Evolutionary conservation across 2,797 vertebrate species (phyloP).

Genomic region (Podarcis lilfordi): DNA sequence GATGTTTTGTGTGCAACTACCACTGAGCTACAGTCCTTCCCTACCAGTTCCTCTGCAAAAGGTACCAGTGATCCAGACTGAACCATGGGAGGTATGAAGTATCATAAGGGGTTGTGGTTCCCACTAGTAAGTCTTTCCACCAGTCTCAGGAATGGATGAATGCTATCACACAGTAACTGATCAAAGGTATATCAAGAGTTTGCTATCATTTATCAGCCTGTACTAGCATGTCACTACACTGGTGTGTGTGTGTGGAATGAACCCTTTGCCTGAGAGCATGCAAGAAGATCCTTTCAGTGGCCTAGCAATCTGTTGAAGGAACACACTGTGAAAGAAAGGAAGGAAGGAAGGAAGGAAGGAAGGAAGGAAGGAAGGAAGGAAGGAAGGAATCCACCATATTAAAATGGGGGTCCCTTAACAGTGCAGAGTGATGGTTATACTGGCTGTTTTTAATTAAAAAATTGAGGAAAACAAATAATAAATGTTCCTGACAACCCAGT

Average conservation of each 20-base stretch:
- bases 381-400: constrained; percentile 52
- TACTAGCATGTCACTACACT: neutral
- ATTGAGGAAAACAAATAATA: constrained; percentile 48
- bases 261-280: neutral
- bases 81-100: too few relatives aligned
- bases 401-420: constrained; percentile 58
- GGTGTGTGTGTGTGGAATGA: too few relatives aligned
- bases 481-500: constrained; percentile 23
- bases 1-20: neutral
- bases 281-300: constrained; percentile 56
- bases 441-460: constrained; percentile 59
- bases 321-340: constrained; percentile 26
- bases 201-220: neutral
- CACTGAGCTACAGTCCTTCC: neutral
- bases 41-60: neutral
- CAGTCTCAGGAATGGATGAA: neutral
- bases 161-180: neutral
- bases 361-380: too few relatives aligned
- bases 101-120: neutral
- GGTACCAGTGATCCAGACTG: neutral
- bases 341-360: too few relatives aligned
- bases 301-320: constrained; percentile 58
- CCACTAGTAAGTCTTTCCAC: neutral
- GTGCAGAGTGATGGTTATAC: constrained; percentile 64
- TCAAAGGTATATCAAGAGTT: neutral